Evolutionary conservation across 64 coral and sea anemone species (phyloP), one percentile per base, ranked within the genome.

Genomic region (Cladopsammia gracilis): DNA sequence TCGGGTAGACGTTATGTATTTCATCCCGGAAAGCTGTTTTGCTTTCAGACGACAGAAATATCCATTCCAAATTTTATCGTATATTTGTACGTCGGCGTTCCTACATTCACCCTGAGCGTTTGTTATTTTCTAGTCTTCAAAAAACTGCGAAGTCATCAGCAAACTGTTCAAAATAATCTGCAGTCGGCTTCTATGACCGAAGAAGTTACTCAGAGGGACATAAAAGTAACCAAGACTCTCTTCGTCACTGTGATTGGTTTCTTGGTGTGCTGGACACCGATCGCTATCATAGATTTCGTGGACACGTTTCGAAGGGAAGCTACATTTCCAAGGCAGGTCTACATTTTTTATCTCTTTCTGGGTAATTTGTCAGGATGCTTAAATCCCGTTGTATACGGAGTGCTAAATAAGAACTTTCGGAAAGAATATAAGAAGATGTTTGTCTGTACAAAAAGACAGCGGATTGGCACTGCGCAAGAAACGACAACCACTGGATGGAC

Each of bases 11-110:
- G 25, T 4, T 97, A 94, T 48, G 62, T 67, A 2, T 97, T 94
- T 48, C 87, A 97, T 26, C 88, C 95, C 4, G 95, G 95, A 7
- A 96, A 96, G 66, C 25, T 85, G 64, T 90, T 96, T 75, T 96
- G 95, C 22, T 96, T 82, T 74, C 91, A 90, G 44, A 75, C 88
- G 65, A 76, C 60, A 18, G 82, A 91, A 69, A 71, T 64, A 23
- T 85, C 87, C 2, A 45, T 95, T 86, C 70, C 88, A 86, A 78
- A 70, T 25, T 66, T 91, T 2, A 13, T 90, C 4, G 93, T 90
- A 0, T 95, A 91, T 52, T 19, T 78, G 16, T 90, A 95, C 26
- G 88, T 90, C 14, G 88, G 88, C 22, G 4, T 84, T 4, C 78
- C 88, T 1, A 13, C 74, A 9, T 24, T 47, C 0, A 13, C 74